Evolutionary conservation across 1,140 invertebrate genomes (phyloP), one percentile per base, ranked within the genome.

Genomic region (Anagrus nilaparvatae): DNA sequence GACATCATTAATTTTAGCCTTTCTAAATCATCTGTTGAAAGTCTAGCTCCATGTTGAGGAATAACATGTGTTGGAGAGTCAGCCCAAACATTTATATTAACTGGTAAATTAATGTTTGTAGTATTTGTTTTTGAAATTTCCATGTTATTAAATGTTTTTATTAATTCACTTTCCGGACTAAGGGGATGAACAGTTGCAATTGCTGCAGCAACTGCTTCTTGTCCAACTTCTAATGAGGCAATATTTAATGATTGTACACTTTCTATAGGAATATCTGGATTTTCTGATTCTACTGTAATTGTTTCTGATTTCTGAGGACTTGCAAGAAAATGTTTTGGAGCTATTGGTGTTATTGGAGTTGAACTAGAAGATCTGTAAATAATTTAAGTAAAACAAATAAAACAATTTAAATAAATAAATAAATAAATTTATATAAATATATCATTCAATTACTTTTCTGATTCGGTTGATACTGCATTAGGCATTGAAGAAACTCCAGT

Each of bases 11-110:
- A 75, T 52, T 84, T 79, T 21, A 97, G 74, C 53, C 82, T 78
- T 52, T 95, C 88, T 18, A 89, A 63, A 70, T 97, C 93, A 55
- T 78, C 78, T 0, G 74, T 64, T 23, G 83, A 83, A 25, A 97
- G 68, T 60, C 78, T 83, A 44, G 72, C 66, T 39, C 90, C 91
- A 67, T 85, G 81, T 12, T 67, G 65, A 5, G 62, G 58, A 50
- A 61, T 47, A 13, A 58, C 37, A 9, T 51, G 64, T 60, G 30
- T 65, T 23, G 61, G 67, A 27, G 78, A 76, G 36, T 67, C 65
- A 5, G 65, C 66, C 66, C 73, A 72, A 2, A 74, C 73, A 61
- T 78, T 81, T 0, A 67, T 71, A 52, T 75, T 73, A 8, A 76
- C 69, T 23, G 74, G 71, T 25, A 29, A 28, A 40, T 49, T 48